Evolutionary conservation across 2,797 vertebrate species (phyloP).

Genomic region (Eospalax fontanierii): DNA sequence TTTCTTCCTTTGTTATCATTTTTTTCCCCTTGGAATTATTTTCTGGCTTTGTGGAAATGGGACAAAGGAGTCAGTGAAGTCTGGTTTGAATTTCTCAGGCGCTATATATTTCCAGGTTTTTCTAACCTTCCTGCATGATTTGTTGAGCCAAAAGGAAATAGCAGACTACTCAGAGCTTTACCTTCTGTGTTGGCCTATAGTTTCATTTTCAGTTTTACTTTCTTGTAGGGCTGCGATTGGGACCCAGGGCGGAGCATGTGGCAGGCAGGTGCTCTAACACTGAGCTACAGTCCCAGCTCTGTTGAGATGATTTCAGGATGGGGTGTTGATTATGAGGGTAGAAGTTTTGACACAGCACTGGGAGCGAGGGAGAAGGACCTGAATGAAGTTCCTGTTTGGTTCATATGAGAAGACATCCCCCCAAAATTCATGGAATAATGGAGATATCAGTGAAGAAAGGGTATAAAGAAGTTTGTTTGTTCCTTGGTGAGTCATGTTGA

Average conservation of each 20-base stretch:
- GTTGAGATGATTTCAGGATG: neutral
- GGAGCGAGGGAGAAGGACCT: neutral
- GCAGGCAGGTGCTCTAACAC: neutral
- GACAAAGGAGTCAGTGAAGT: neutral
- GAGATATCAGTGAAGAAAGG: neutral
- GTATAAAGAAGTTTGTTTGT: neutral
- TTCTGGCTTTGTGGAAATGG: neutral
- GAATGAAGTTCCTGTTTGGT: neutral
- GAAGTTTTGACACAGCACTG: neutral
- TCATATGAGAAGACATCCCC: neutral
- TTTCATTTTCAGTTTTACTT: neutral
- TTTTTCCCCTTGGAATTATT: neutral
- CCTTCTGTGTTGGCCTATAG: neutral
- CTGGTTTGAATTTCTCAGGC: neutral
- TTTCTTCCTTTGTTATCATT: neutral
- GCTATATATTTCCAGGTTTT: neutral
- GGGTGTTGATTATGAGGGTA: neutral
- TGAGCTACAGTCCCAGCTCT: neutral
- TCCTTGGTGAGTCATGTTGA: neutral
- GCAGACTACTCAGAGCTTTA: neutral
- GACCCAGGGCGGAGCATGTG: neutral
- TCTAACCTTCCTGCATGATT: neutral
- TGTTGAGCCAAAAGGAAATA: neutral
- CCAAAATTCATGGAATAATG: neutral
- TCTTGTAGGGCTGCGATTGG: neutral